Conservation (phyloP, 2,888 invertebrate species). For the Apantesis nais region DNA sequence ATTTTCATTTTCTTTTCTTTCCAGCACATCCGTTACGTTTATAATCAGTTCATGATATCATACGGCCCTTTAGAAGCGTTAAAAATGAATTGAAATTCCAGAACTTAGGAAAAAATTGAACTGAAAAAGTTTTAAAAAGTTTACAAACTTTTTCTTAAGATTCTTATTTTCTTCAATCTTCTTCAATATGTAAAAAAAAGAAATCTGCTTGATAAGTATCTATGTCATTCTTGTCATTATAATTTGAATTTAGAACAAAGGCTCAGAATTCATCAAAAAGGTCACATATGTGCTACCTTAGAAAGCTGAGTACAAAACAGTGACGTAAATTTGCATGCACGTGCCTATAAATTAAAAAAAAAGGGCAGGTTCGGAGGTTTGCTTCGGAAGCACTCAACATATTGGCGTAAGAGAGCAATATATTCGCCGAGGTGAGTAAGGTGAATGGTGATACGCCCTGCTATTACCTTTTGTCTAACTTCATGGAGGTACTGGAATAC, state of each 20-base stretch:
- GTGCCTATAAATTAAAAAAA: slow-evolving; percentile 17
- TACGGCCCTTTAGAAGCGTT: slow-evolving; percentile 36
- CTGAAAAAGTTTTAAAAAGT: slow-evolving; percentile 37
- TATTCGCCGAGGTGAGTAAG: slow-evolving; percentile 39
- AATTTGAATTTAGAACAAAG: slow-evolving; percentile 17
- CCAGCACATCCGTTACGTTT: too few relatives aligned
- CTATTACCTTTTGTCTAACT: slow-evolving; percentile 42
- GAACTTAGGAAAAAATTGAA: slow-evolving; percentile 47
- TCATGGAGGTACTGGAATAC: slow-evolving; percentile 1
- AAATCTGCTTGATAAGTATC: background rate
- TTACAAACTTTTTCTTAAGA: slow-evolving; percentile 37
- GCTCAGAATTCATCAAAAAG: background rate
- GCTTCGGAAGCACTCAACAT: slow-evolving; percentile 36
- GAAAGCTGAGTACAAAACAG: background rate
- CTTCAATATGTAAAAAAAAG: slow-evolving; percentile 16
- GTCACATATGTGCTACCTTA: background rate
- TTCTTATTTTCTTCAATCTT: slow-evolving; percentile 51
- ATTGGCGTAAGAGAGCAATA: slow-evolving; percentile 42
- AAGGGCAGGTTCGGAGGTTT: slow-evolving; percentile 4
- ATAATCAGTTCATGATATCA: background rate
- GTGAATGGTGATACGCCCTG: slow-evolving; percentile 44
- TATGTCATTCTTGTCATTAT: background rate
- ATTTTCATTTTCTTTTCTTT: too few relatives aligned
- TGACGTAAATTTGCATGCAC: slow-evolving; percentile 11
- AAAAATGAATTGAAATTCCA: slow-evolving; percentile 56